Base-by-base conservation (phyloP, 2,797 vertebrate genomes). In the Lithobates pipiens region DNA sequence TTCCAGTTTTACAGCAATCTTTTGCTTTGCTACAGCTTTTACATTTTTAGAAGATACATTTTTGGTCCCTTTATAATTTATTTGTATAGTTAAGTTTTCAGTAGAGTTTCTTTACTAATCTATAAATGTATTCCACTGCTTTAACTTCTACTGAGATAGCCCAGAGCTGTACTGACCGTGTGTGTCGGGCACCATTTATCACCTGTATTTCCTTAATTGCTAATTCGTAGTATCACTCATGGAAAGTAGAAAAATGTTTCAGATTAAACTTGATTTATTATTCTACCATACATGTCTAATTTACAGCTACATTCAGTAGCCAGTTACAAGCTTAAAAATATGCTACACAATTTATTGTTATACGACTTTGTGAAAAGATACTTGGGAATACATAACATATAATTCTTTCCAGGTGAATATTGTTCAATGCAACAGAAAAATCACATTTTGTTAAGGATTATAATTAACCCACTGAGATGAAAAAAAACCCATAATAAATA, bases 261-360 rank as follows among this genome's bases (percentile, higher is more conserved):
- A 13, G 74, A 9, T 23, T 65, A n/a, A 44, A 29, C 65, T 11
- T 27, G 18, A 18, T 29, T 68, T 46, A 67, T 36, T 65, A 74
- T 74, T 74, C 44, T 42, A 75, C 25, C 39, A 54, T 42, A 80
- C 32, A 75, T 44, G 70, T 44, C 57, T 36, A 23, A 80, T 54
- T 67, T 36, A 67, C 21, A 79, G 39, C 71, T 68, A 42, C 71
- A 65, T 79, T 32, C 83, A 85, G 83, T 85, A 85, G 70, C 42
- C 39, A 54, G 32, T 74, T 77, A 63, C n/a, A 36, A 21, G 54
- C 18, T 61, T 7, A 61, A 23, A 54, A 61, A 61, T 61, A 23
- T n/a, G 54, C n/a, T 65, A 18, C 23, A 18, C 23, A 32, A n/a
- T 74, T 71, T 80, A 39, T 73, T 50, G 27, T n/a, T 73, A 46